These are phyloP conservation scores for Papilio xuthus DNA, from an alignment of 1,140 invertebrate species.

Conservation along the genomic window DNA sequence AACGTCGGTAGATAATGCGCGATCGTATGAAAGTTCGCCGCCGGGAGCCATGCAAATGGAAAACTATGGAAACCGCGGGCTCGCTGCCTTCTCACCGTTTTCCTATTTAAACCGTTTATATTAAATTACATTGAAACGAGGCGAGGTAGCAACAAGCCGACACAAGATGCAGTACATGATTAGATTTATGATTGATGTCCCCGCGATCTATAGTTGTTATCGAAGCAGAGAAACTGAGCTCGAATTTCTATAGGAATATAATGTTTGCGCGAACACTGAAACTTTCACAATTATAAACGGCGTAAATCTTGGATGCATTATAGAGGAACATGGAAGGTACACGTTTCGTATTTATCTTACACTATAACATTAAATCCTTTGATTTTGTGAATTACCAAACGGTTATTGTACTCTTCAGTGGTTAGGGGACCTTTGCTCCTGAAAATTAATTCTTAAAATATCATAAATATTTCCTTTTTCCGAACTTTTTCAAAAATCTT, in stretches of 20 bases:
- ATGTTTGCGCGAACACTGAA: not conserved
- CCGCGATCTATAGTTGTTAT: slow-evolving; percentile 1
- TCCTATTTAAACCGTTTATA: slow-evolving; percentile 17
- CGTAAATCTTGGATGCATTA: not conserved
- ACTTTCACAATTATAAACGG: slow-evolving; percentile 9
- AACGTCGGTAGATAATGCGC: not conserved
- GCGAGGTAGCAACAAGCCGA: not conserved
- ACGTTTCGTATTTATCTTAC: not conserved
- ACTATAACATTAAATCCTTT: not conserved
- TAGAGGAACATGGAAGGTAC: not conserved
- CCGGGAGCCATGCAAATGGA: slow-evolving; percentile 9
- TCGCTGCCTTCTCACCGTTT: slow-evolving; percentile 15
- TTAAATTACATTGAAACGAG: slow-evolving; percentile 21
- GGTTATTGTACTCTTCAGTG: not conserved
- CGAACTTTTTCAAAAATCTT: no score
- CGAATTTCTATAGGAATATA: not conserved
- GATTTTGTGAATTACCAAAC: not conserved
- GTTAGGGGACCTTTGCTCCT: not conserved
- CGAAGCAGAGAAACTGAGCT: slow-evolving; percentile 2
- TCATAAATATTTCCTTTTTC: not conserved
- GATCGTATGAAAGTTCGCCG: not conserved
- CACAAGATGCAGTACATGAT: slow-evolving; percentile 16
- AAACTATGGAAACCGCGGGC: slow-evolving; percentile 22
- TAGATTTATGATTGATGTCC: slow-evolving; percentile 20
- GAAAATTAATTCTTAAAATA: not conserved